phyloP scores from a whole-genome alignment of 2,113 vertebrate genomes.

The Hippotragus niger region DNA sequence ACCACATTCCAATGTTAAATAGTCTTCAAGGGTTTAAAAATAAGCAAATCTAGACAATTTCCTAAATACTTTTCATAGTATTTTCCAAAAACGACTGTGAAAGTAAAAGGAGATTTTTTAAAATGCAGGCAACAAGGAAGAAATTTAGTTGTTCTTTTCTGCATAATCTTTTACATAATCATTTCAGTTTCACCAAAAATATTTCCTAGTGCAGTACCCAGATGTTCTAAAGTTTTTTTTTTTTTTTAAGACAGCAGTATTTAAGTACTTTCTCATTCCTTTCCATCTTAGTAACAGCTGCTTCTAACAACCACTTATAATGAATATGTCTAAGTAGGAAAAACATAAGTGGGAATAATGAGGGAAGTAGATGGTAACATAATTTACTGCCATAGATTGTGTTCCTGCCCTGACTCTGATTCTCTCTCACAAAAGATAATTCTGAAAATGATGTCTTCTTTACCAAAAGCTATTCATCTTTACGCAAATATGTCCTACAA shows the following conservation, averaged over 20 bases:
- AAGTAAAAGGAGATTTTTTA: slow-evolving; percentile 40
- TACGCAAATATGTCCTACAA: background rate
- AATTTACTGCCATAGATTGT: background rate
- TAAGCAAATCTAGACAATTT: background rate
- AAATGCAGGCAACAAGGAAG: slow-evolving; percentile 13
- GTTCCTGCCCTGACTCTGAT: background rate
- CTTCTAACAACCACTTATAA: background rate
- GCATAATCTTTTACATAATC: slow-evolving; percentile 52
- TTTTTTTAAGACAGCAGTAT: slow-evolving; percentile 24
- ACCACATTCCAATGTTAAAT: background rate
- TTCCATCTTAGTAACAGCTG: slow-evolving; percentile 51
- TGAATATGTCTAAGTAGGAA: background rate
- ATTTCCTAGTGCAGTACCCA: slow-evolving; percentile 58
- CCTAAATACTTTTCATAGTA: background rate
- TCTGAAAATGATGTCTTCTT: background rate
- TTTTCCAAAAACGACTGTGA: slow-evolving; percentile 15
- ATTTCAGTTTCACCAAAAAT: slow-evolving; percentile 57
- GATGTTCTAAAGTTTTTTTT: slow-evolving; percentile 55
- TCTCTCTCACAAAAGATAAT: background rate
- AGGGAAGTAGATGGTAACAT: background rate
- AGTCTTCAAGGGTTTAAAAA: background rate
- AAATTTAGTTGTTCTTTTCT: background rate
- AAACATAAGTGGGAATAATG: background rate
- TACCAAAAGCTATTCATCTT: background rate
- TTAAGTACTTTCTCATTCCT: slow-evolving; percentile 46